phyloP scores from a whole-genome alignment of 2,888 invertebrate species.

The Pyralis farinalis region DNA sequence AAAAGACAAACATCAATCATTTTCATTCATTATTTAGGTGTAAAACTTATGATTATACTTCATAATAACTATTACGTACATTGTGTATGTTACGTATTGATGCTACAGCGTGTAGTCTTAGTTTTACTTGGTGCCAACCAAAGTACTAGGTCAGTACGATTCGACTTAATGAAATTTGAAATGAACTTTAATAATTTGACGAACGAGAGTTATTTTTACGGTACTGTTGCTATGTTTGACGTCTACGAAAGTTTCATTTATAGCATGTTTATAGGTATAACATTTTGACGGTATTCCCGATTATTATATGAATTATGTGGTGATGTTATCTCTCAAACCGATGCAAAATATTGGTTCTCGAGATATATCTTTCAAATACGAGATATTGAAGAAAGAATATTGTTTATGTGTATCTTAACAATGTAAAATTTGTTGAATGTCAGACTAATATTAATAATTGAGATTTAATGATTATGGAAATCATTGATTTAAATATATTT shows the following conservation, averaged over 20 bases:
- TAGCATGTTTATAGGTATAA: constrained; percentile 58
- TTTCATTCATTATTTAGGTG: constrained; percentile 34
- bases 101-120: constrained; percentile 43
- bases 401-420: no score
- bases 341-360: constrained; percentile 18
- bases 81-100: constrained; percentile 36
- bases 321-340: constrained; percentile 45
- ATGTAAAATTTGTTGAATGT: no score
- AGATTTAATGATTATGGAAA: no score
- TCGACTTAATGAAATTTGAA: constrained; percentile 60
- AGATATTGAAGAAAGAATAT: no score
- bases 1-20: constrained; percentile 57
- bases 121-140: constrained; percentile 36
- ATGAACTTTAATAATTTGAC: constrained; percentile 63
- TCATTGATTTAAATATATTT: no score
- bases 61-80: constrained; percentile 26
- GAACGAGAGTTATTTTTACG: constrained; percentile 40
- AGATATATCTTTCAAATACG: no score
- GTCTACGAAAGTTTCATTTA: constrained; percentile 41
- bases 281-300: constrained; percentile 60
- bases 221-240: constrained; percentile 37
- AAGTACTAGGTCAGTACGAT: constrained; percentile 39
- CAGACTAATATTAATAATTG: no score
- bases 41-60: constrained; percentile 10
- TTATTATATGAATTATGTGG: constrained; percentile 64